Percentiles rank a stretch among this genome's conserved stretches.
Conservation (phyloP, 2,797 vertebrate genomes). For the Lepidocolaptes lacrymiger region DNA sequence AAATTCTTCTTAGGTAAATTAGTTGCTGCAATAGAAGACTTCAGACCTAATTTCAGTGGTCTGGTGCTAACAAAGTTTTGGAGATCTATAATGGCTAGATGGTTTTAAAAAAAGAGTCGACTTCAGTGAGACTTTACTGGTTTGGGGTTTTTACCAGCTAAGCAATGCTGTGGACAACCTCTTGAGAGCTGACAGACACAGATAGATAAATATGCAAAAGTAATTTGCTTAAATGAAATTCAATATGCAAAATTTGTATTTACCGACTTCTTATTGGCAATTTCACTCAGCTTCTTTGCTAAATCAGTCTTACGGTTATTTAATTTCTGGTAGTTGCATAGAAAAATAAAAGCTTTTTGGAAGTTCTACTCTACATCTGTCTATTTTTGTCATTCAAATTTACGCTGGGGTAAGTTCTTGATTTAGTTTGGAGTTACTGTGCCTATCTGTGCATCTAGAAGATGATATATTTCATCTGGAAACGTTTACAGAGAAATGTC, state of each 20-base stretch:
- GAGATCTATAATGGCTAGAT: background rate
- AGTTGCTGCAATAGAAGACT: background rate
- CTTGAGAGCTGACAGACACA: background rate
- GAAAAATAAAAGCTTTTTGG: constrained; percentile 40
- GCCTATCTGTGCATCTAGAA: constrained; percentile 60
- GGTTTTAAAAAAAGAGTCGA: background rate
- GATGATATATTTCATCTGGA: constrained; percentile 70
- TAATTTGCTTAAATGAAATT: constrained; percentile 33
- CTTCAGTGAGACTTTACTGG: background rate
- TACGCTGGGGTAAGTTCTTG: background rate
- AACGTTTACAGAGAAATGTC: constrained; percentile 52
- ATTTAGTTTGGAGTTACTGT: constrained; percentile 53
- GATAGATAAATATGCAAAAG: background rate
- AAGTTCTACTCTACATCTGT: background rate
- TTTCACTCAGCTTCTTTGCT: background rate
- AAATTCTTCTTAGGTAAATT: background rate
- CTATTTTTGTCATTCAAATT: constrained; percentile 51
- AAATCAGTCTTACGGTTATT: constrained; percentile 29
- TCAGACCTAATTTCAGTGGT: background rate
- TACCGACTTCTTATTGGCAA: background rate
- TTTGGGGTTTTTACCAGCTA: background rate
- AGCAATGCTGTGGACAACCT: background rate
- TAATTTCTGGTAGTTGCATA: constrained; percentile 46
- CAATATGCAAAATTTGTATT: constrained; percentile 27
- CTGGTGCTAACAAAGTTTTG: background rate